A percentile compares a stretch with the other conserved stretches of the same genome.
Conservation (phyloP, 2,888 invertebrate genomes). For the Acanthococcus lagerstroemiae region DNA sequence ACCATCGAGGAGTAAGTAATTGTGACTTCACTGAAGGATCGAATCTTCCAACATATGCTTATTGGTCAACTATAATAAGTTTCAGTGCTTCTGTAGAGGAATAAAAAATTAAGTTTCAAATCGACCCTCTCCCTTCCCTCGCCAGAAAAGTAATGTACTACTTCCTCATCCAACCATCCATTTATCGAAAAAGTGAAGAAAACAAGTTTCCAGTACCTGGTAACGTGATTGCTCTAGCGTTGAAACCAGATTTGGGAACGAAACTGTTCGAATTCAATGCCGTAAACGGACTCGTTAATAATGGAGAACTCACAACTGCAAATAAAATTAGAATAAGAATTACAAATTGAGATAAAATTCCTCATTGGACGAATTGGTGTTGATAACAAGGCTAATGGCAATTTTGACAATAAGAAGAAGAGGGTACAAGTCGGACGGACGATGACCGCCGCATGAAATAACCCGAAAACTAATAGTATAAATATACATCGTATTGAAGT, state of each 20-base stretch:
- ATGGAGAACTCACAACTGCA: slow-evolving; percentile 52
- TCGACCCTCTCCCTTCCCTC: background rate
- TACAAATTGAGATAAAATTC: background rate
- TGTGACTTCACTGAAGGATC: too few relatives aligned
- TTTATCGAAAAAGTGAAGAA: background rate
- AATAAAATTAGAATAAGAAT: slow-evolving; percentile 3
- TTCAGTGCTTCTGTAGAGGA: background rate
- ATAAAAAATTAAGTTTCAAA: too few relatives aligned
- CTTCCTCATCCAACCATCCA: background rate
- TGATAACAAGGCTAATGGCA: too few relatives aligned
- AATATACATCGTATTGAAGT: too few relatives aligned
- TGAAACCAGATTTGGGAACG: slow-evolving; percentile 53
- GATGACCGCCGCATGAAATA: too few relatives aligned
- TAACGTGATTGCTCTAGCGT: slow-evolving; percentile 56
- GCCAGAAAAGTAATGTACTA: background rate
- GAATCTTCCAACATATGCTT: too few relatives aligned
- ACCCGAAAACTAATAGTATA: too few relatives aligned
- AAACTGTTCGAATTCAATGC: slow-evolving; percentile 45
- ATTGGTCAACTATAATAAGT: background rate
- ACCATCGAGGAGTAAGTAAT: too few relatives aligned
- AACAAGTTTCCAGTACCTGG: slow-evolving; percentile 49
- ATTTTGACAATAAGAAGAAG: too few relatives aligned
- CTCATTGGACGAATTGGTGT: too few relatives aligned
- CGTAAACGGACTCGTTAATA: slow-evolving; percentile 54
- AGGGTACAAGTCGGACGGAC: too few relatives aligned